Conservation (phyloP, 2,888 invertebrate species). For the Leptinotarsa haldemani region DNA sequence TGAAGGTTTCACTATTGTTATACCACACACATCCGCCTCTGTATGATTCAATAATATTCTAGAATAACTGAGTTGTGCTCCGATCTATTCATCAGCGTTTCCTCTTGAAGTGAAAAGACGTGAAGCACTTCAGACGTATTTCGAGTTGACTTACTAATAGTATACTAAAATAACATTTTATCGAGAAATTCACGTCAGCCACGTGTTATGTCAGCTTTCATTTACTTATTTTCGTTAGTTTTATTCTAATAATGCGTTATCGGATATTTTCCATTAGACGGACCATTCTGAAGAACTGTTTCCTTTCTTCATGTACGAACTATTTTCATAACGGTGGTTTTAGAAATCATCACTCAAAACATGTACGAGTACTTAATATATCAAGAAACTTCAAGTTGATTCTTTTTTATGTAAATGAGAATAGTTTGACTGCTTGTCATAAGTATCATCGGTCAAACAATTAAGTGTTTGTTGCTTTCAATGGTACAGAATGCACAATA, state of each 20-base stretch:
- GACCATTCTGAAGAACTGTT: constrained; percentile 33
- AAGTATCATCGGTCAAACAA: constrained; percentile 16
- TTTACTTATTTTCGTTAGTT: constrained; percentile 44
- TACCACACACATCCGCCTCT: neutral
- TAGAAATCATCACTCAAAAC: constrained; percentile 27
- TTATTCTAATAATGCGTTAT: constrained; percentile 43
- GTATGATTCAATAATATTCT: neutral
- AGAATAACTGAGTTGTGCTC: neutral
- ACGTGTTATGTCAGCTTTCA: constrained; percentile 44
- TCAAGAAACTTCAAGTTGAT: constrained; percentile 15
- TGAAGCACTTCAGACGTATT: constrained; percentile 41
- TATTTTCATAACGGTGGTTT: constrained; percentile 35
- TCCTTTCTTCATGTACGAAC: constrained; percentile 31
- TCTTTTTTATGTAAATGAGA: constrained; percentile 21
- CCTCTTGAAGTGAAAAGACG: constrained; percentile 22
- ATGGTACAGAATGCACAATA: neutral
- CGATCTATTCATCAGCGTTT: constrained; percentile 11
- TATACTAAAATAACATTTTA: constrained; percentile 51
- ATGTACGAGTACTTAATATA: constrained; percentile 17
- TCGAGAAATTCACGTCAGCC: constrained; percentile 46
- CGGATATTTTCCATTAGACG: constrained; percentile 45
- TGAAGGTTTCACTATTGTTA: no score
- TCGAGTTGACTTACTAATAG: constrained; percentile 44
- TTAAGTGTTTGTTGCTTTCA: constrained; percentile 7
- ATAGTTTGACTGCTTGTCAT: constrained; percentile 17